phyloP scores from a whole-genome alignment of 1,140 invertebrate species.

The Protaetia brevitarsis region DNA sequence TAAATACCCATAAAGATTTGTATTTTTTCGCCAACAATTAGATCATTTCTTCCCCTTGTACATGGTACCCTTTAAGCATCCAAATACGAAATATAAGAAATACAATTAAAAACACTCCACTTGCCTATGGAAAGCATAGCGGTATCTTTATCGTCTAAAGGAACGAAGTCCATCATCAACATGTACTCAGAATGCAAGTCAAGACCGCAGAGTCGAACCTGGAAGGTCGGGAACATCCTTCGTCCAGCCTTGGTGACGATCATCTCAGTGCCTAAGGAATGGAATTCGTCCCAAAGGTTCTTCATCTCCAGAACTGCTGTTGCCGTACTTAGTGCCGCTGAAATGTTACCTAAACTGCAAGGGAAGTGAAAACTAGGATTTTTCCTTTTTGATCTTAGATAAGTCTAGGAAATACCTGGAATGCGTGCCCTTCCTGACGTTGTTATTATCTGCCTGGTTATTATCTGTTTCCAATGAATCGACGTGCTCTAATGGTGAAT shows the following conservation, averaged over 20 bases:
- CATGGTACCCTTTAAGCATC: too few species aligned
- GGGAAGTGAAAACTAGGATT: too few species aligned
- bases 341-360: slow-evolving; percentile 30
- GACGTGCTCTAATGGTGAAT: slow-evolving; percentile 54
- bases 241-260: slow-evolving; percentile 96
- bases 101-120: too few species aligned
- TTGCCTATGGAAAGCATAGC: slow-evolving; percentile 96
- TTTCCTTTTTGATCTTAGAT: too few species aligned
- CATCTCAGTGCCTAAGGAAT: slow-evolving; percentile 91
- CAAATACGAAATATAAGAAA: too few species aligned
- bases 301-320: slow-evolving; percentile 76
- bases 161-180: slow-evolving; percentile 96
- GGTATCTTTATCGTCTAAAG: slow-evolving; percentile 96
- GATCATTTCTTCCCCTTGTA: too few species aligned
- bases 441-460: slow-evolving; percentile 42
- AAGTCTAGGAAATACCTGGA: not conserved
- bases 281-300: slow-evolving; percentile 86
- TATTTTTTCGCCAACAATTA: too few species aligned
- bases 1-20: too few species aligned
- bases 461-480: slow-evolving; percentile 42
- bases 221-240: slow-evolving; percentile 97
- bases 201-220: slow-evolving; percentile 78
- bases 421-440: slow-evolving; percentile 29
- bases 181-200: slow-evolving; percentile 89
- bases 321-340: slow-evolving; percentile 65